A percentile compares a stretch with the other conserved stretches of the same genome.
These are phyloP conservation scores for Herpetotheres cachinnans DNA, from an alignment of 2,113 vertebrate genomes.

Conservation along the genomic window DNA sequence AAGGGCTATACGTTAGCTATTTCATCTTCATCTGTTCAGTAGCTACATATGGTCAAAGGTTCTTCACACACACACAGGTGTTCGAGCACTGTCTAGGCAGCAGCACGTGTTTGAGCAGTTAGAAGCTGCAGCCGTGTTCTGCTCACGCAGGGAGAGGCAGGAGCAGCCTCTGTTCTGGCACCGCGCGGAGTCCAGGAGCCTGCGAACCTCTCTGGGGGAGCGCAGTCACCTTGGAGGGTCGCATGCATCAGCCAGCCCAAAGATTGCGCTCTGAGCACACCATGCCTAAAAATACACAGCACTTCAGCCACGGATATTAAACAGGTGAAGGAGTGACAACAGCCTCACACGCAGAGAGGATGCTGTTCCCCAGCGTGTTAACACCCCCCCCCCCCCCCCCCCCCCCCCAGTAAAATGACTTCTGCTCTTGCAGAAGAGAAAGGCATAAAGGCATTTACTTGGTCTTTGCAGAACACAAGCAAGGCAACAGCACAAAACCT, in stretches of 20 bases:
- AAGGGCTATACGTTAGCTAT: not conserved
- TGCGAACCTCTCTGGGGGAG: not conserved
- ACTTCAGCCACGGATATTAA: not conserved
- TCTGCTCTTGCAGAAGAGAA: not conserved
- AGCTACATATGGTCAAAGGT: not conserved
- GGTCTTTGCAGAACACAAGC: not conserved
- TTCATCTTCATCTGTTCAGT: not conserved
- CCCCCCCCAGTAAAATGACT: fast-evolving
- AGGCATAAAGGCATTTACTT: not conserved
- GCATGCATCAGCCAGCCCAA: not conserved
- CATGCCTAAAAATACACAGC: not conserved
- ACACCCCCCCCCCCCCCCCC: not conserved
- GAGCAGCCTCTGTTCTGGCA: not conserved
- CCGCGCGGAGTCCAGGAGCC: not conserved
- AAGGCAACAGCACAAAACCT: not conserved
- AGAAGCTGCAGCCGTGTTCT: fast-evolving
- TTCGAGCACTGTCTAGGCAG: not conserved
- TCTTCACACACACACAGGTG: fast-evolving
- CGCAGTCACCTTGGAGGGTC: not conserved
- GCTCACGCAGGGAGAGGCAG: not conserved
- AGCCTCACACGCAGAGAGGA: not conserved
- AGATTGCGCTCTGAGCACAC: not conserved
- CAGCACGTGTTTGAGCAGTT: not conserved
- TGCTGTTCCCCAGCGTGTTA: not conserved
- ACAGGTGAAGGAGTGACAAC: not conserved